These are phyloP conservation scores for Hirudo medicinalis DNA, from an alignment of 1,140 invertebrate species.

Conservation along the genomic window DNA sequence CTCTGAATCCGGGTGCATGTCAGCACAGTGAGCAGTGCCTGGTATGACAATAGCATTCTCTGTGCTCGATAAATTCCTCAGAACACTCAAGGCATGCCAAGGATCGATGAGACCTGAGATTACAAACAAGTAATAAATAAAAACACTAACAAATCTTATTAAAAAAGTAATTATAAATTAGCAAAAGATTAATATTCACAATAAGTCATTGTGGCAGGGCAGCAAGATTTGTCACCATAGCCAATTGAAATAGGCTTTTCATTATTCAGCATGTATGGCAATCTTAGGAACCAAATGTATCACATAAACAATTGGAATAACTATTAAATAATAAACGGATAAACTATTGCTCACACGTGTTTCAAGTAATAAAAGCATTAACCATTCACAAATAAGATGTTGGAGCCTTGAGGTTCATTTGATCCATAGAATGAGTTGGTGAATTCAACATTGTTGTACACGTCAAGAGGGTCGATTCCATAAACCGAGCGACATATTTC, in stretches of 20 bases:
- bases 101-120: constrained; percentile 57
- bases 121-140: neutral
- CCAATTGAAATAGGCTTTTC: too few relatives aligned
- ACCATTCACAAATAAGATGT: constrained; percentile 73
- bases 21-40: constrained; percentile 57
- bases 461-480: constrained; percentile 20
- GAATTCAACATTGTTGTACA: constrained; percentile 42
- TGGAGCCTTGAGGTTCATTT: constrained; percentile 52
- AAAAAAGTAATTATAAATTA: too few relatives aligned
- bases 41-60: constrained; percentile 30
- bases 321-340: too few relatives aligned
- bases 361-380: neutral
- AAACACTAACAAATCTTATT: too few relatives aligned
- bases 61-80: constrained; percentile 25
- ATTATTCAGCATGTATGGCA: too few relatives aligned
- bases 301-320: too few relatives aligned
- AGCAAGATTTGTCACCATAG: too few relatives aligned
- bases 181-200: too few relatives aligned
- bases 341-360: too few relatives aligned
- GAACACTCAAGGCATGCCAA: constrained; percentile 63
- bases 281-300: too few relatives aligned
- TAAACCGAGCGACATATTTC: constrained; percentile 25
- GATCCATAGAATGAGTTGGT: constrained; percentile 68
- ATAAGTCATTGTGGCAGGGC: too few relatives aligned
- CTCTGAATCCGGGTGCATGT: constrained; percentile 46